phyloP scores from a whole-genome alignment of 2,113 vertebrate genomes.

The Asarcornis scutulata region DNA sequence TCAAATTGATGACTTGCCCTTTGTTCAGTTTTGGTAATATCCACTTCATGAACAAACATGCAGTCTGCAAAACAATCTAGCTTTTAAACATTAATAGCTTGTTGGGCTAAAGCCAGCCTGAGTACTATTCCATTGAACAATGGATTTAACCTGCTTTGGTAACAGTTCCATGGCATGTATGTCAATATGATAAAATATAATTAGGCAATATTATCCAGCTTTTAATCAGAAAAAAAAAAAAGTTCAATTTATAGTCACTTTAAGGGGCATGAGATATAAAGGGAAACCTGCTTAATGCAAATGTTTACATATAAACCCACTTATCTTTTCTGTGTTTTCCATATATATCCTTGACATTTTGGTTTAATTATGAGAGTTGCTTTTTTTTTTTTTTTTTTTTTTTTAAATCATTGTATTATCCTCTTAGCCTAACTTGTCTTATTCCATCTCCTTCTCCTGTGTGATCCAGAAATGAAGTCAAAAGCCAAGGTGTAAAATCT shows the following conservation, averaged over 20 bases:
- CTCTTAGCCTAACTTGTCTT: not conserved
- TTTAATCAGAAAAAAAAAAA: not conserved
- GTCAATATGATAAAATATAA: not conserved
- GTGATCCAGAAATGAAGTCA: constrained; percentile 43
- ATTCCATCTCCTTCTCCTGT: not conserved
- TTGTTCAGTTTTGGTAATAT: not conserved
- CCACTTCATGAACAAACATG: not conserved
- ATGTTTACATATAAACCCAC: constrained; percentile 1
- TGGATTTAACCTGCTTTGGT: not conserved
- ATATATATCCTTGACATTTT: constrained; percentile 68
- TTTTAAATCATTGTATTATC: constrained; percentile 39
- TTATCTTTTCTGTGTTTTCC: constrained; percentile 44
- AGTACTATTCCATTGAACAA: not conserved
- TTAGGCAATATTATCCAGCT: not conserved
- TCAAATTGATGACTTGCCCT: not conserved
- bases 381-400: constrained; percentile 44
- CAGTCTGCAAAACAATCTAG: not conserved
- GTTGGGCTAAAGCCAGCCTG: not conserved
- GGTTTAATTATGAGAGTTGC: constrained; percentile 53
- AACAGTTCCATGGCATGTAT: not conserved
- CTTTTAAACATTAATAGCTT: not conserved
- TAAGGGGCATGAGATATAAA: not conserved
- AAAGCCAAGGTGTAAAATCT: constrained; percentile 54
- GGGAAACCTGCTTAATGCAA: constrained; percentile 21
- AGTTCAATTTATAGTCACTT: not conserved